Percentiles rank a stretch among this genome's conserved stretches.
Conservation (phyloP, 2,888 invertebrate genomes). For the Mimas tiliae region DNA sequence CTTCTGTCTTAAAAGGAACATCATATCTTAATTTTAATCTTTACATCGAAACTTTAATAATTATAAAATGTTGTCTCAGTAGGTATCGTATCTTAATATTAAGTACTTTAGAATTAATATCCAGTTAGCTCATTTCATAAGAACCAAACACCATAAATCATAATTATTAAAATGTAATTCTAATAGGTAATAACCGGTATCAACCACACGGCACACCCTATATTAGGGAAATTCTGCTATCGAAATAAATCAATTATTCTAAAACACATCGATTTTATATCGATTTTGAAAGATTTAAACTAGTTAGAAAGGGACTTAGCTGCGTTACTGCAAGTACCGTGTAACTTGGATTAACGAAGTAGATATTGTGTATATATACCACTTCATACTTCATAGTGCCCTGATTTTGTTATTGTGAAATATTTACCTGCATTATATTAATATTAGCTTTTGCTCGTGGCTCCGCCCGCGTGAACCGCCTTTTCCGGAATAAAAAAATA, state of each 20-base stretch:
- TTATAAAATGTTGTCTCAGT: too few relatives aligned
- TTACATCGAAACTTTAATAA: too few relatives aligned
- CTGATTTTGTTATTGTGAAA: not conserved
- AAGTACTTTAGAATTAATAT: not conserved
- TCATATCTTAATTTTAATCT: too few relatives aligned
- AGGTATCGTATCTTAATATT: too few relatives aligned
- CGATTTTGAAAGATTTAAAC: not conserved
- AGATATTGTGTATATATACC: too few relatives aligned
- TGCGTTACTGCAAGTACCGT: not conserved
- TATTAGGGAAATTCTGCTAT: not conserved
- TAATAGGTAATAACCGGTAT: not conserved
- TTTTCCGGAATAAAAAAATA: too few relatives aligned
- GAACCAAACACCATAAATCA: not conserved
- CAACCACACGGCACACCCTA: not conserved
- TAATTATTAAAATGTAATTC: not conserved
- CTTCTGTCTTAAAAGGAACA: too few relatives aligned
- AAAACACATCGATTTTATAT: not conserved
- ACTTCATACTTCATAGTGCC: not conserved
- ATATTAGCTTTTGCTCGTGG: not conserved
- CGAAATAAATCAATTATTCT: not conserved
- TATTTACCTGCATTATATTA: not conserved
- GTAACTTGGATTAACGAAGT: not conserved
- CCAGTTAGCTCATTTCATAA: too few relatives aligned
- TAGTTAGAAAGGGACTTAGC: not conserved
- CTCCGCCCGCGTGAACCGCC: too few relatives aligned